Conservation (phyloP, 2,113 vertebrate genomes). For the Xyrauchen texanus region DNA sequence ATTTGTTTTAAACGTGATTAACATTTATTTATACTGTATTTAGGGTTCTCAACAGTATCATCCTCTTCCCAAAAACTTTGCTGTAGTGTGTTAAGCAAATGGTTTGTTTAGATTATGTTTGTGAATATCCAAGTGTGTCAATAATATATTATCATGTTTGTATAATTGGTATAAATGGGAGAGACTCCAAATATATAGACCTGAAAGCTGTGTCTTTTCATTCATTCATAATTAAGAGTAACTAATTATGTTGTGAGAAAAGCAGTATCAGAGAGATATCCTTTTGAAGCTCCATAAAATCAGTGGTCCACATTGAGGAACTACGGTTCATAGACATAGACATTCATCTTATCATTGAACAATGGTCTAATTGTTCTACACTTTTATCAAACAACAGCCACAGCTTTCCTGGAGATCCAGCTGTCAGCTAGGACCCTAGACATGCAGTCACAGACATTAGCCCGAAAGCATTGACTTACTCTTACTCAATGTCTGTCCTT, state of each 20-base stretch:
- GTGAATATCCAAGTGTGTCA: background rate
- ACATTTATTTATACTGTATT: background rate
- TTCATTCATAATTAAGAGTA: background rate
- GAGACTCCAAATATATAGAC: too few relatives aligned
- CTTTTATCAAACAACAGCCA: conserved; percentile 4
- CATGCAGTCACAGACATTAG: background rate
- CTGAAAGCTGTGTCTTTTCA: background rate
- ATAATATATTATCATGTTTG: background rate
- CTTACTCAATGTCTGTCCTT: background rate
- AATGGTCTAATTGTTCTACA: background rate
- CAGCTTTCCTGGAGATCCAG: background rate
- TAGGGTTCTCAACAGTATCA: background rate
- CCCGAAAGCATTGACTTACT: conserved; percentile 3
- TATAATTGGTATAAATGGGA: too few relatives aligned
- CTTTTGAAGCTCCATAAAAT: background rate
- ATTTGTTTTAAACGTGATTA: background rate
- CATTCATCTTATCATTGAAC: conserved; percentile 5
- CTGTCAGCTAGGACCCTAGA: background rate
- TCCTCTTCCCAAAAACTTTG: background rate
- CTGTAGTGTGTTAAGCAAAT: too few relatives aligned
- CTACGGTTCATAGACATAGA: background rate
- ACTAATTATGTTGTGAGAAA: conserved; percentile 7
- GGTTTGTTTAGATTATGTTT: too few relatives aligned
- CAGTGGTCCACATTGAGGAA: background rate
- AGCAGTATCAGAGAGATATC: background rate